Evolutionary conservation across 2,797 vertebrate species (phyloP).

Genomic region (Leptoclinus maculatus): DNA sequence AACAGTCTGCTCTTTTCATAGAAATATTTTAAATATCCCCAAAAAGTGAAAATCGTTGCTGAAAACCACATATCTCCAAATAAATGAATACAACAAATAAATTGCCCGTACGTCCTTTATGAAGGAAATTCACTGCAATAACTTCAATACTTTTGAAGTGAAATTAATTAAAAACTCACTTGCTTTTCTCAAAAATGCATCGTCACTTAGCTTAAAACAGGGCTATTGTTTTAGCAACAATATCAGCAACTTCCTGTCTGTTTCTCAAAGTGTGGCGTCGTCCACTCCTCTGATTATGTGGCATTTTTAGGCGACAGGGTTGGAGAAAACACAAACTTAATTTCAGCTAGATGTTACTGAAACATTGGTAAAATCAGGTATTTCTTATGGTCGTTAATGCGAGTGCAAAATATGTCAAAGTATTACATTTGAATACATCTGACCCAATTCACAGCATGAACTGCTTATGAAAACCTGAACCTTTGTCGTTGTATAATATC

Average conservation of each 20-base stretch:
- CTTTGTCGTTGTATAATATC: background rate
- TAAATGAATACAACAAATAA: too few relatives aligned
- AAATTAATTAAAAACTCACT: background rate
- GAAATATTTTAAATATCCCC: background rate
- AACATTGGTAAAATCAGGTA: background rate
- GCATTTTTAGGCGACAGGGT: too few relatives aligned
- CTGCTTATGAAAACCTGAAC: background rate
- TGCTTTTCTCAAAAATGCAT: background rate
- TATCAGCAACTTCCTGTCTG: background rate
- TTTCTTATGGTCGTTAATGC: background rate
- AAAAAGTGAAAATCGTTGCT: background rate
- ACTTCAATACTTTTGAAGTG: background rate
- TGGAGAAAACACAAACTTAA: background rate
- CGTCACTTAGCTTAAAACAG: background rate
- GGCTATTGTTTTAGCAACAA: background rate
- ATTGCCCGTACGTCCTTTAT: background rate
- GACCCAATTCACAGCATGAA: background rate
- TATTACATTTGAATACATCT: background rate
- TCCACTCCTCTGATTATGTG: background rate
- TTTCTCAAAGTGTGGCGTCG: background rate
- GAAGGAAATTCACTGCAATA: background rate
- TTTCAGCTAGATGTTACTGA: background rate
- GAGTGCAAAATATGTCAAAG: background rate
- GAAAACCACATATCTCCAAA: background rate
- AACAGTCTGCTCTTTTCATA: background rate